Conservation (phyloP, 2,797 vertebrate species). For the Arnoldichthys spilopterus region DNA sequence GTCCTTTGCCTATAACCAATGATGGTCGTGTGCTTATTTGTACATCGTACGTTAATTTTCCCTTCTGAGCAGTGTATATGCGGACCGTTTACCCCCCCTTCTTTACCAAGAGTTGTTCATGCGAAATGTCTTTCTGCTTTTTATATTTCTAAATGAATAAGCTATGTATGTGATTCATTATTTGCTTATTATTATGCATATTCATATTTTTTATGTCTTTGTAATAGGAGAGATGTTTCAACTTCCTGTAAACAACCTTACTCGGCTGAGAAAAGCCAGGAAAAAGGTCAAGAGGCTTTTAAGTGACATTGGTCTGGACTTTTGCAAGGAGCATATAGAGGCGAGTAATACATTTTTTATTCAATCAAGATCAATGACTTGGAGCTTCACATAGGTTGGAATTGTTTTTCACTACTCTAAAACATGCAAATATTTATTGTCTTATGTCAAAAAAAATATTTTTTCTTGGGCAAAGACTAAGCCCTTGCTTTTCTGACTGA, state of each 20-base stretch:
- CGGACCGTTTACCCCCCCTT: neutral
- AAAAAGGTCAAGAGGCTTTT: constrained; percentile 97
- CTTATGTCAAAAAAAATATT: no score
- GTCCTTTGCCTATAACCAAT: no score
- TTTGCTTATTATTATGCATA: neutral
- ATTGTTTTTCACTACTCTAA: no score
- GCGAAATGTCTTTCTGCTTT: neutral
- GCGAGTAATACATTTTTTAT: constrained; percentile 74
- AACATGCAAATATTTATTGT: no score
- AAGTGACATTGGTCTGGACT: constrained; percentile 97
- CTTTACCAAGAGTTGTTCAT: neutral
- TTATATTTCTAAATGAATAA: neutral
- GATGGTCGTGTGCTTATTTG: no score
- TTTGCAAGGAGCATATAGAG: constrained; percentile 94
- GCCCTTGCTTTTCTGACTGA: no score
- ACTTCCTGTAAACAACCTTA: constrained; percentile 97
- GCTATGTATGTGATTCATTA: neutral
- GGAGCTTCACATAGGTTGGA: no score
- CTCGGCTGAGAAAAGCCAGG: constrained; percentile 96
- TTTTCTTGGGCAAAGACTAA: no score
- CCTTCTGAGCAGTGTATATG: neutral
- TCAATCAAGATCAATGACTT: neutral
- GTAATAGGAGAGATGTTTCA: constrained; percentile 95
- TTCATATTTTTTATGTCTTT: constrained; percentile 36
- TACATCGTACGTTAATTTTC: neutral